Evolutionary conservation across 2,113 vertebrate species (phyloP).

Genomic region (Hippoglossus stenolepis): DNA sequence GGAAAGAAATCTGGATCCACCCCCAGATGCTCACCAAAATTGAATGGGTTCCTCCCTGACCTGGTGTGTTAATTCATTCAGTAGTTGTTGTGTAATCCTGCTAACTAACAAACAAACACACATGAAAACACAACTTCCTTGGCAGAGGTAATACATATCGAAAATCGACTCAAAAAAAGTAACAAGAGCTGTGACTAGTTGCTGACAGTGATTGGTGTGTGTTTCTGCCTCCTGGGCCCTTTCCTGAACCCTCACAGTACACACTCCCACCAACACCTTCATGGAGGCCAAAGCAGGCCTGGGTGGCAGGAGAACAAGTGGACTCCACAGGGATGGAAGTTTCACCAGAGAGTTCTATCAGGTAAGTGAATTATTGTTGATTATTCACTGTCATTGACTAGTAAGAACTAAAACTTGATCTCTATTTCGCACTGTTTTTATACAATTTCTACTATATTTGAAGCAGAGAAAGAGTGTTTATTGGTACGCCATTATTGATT

Average conservation of each 20-base stretch:
- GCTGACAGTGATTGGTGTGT: conserved; percentile 13
- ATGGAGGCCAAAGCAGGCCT: conserved; percentile 78
- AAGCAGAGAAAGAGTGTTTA: too few species aligned
- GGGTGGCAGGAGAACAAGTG: conserved; percentile 69
- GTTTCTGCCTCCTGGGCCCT: conserved; percentile 37
- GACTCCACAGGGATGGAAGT: conserved; percentile 42
- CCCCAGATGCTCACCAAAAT: too few species aligned
- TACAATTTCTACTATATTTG: too few species aligned
- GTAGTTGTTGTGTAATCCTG: background rate
- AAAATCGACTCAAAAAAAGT: background rate
- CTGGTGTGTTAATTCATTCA: too few species aligned
- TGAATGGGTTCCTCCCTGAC: too few species aligned
- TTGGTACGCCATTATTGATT: too few species aligned
- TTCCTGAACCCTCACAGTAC: conserved; percentile 4
- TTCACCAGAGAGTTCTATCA: conserved; percentile 60
- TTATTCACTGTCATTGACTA: background rate
- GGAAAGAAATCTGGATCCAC: too few species aligned
- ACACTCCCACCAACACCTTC: conserved; percentile 45
- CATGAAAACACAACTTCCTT: too few species aligned
- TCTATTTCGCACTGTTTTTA: background rate
- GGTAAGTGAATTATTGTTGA: conserved; percentile 68
- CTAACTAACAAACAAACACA: too few species aligned
- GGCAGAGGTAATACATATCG: background rate
- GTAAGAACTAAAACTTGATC: background rate
- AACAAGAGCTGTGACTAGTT: background rate